Conservation (phyloP, 30 jellyfish, hydroid and myxozoan species). For the Turritopsis dohrnii region DNA sequence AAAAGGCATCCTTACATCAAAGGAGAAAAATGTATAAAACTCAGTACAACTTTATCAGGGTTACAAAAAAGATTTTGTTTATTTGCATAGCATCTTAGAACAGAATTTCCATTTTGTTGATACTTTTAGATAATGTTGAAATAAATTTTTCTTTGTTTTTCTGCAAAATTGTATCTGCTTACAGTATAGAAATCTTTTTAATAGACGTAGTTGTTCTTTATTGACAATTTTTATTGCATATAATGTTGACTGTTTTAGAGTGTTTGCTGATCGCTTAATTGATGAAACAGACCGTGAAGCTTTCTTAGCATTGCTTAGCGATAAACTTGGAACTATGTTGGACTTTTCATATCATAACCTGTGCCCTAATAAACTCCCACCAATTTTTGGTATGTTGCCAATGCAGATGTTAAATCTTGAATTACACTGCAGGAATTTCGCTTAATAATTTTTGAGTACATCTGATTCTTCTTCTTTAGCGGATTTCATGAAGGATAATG, state of each 20-base stretch:
- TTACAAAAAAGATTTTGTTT: no score
- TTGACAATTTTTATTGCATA: slow-evolving; percentile 14
- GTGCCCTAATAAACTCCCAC: slow-evolving; percentile 94
- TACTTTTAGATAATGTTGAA: no score
- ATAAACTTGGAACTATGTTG: slow-evolving; percentile 83
- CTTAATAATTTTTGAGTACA: background rate
- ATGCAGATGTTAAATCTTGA: background rate
- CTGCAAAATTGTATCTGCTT: background rate
- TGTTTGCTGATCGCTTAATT: slow-evolving; percentile 86
- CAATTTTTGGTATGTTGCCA: slow-evolving; percentile 81
- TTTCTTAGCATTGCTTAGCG: slow-evolving; percentile 72
- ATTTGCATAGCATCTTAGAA: no score
- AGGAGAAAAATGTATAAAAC: no score
- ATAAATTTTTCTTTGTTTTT: background rate
- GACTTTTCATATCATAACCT: slow-evolving; percentile 90
- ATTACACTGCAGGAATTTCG: background rate
- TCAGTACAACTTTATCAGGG: background rate
- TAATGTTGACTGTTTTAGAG: slow-evolving; percentile 38
- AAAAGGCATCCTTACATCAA: no score
- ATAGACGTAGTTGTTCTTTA: background rate
- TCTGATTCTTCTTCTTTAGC: slow-evolving; percentile 32
- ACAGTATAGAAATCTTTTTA: background rate
- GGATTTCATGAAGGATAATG: slow-evolving; percentile 69
- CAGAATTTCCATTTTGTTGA: no score
- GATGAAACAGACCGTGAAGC: slow-evolving; percentile 73